Percentiles rank a stretch among this genome's conserved stretches.
These are phyloP conservation scores for Euzophera pinguis DNA, from an alignment of 2,888 invertebrate species.

Conservation along the genomic window DNA sequence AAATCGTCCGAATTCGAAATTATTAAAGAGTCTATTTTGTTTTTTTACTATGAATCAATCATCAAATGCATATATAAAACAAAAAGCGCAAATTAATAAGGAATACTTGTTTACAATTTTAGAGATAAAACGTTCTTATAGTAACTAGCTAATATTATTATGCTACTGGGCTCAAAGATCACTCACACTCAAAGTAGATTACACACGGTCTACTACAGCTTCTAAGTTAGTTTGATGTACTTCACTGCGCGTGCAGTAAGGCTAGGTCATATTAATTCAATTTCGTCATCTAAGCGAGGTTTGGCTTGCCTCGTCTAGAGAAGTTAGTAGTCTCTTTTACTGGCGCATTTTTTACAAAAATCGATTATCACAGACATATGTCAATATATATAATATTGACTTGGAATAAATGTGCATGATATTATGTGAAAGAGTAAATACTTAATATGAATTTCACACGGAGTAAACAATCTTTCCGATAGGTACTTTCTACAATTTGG, in stretches of 20 bases:
- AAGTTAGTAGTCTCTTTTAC: conserved; percentile 63
- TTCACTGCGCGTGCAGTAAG: conserved; percentile 27
- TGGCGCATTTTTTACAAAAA: conserved; percentile 33
- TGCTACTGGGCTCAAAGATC: neutral
- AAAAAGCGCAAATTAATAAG: too few species aligned
- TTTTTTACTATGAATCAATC: too few species aligned
- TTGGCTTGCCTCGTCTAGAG: conserved; percentile 60
- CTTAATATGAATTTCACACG: too few species aligned
- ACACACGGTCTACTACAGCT: neutral
- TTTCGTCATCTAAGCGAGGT: conserved; percentile 60
- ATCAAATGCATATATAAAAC: too few species aligned
- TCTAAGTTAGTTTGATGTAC: conserved; percentile 10
- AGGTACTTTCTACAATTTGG: too few species aligned
- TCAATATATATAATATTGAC: too few species aligned
- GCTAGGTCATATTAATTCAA: conserved; percentile 70
- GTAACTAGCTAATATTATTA: conserved; percentile 18
- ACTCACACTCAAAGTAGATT: neutral
- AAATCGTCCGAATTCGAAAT: too few species aligned
- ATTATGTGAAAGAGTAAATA: too few species aligned
- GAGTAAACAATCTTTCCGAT: too few species aligned
- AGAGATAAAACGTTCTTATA: neutral
- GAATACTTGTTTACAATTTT: too few species aligned
- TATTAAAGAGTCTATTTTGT: too few species aligned
- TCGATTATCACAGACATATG: neutral
- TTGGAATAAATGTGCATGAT: too few species aligned